Base-by-base conservation (phyloP, 2,113 vertebrate genomes). In the Cephalopterus ornatus region DNA sequence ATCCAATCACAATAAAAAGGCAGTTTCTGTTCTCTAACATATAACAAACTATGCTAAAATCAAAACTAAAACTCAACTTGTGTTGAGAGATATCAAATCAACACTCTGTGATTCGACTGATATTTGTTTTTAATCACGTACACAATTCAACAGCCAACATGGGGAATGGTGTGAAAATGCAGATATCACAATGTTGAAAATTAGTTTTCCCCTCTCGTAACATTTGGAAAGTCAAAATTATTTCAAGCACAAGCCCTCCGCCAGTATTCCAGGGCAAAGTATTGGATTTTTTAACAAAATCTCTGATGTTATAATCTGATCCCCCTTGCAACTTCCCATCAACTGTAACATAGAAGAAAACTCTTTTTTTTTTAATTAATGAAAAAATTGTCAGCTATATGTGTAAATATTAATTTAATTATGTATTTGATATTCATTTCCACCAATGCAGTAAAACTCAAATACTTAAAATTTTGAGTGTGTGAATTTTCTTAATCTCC, bases 91-190 rank as follows among this genome's bases (percentile, higher is more conserved):
- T 27, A 53, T 21, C 44, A 67, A 42, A 67, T 47, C 49, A 93
- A 23, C 20, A 39, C 4, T 16, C 8, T 27, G 26, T 32, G 24
- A 82, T 78, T 67, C 0, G 0, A 33, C 8, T 65, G 35, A 4
- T 55, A 73, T 1, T 92, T 74, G 27, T 27, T 82, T 89, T 71
- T 63, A 84, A 76, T 61, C 28, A 86, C 22, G 23, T 8, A 66
- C 11, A 44, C 24, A 66, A 8, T 46, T 50, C 63, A 39, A 82
- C 73, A 90, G 28, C 17, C 49, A 58, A 27, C 20, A 66, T 4
- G 16, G 11, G 18, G 15, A 92, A 85, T 15, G 19, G 13, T 32
- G 61, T 4, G 3, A 37, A 91, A 67, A 73, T 35, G 12, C 28
- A 62, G 17, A 8, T 65, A 77, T 6, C 15, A 42, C 20, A 68